Percentiles rank a stretch among this genome's conserved stretches.
These are phyloP conservation scores for Gymnobelideus leadbeateri DNA, from an alignment of 2,113 vertebrate species.

Conservation along the genomic window DNA sequence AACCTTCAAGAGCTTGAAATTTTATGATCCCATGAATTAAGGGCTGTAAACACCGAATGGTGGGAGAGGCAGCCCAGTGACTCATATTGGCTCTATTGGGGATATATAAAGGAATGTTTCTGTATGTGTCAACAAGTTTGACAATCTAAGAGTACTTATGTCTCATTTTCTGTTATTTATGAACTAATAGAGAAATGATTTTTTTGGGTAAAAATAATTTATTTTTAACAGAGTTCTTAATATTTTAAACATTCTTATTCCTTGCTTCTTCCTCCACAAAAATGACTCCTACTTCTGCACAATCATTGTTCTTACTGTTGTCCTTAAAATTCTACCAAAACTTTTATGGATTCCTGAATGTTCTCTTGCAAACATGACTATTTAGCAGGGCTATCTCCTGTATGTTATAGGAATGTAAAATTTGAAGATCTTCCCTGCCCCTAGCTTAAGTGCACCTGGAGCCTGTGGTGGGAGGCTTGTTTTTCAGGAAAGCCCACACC, in stretches of 20 bases:
- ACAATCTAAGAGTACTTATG: not conserved
- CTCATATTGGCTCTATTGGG: not conserved
- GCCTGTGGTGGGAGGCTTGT: no score
- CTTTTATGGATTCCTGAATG: not conserved
- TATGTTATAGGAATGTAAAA: no score
- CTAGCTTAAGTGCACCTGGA: no score
- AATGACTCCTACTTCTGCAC: not conserved
- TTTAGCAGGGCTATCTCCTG: not conserved
- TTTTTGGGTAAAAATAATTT: slow-evolving; percentile 3
- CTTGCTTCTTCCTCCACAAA: not conserved
- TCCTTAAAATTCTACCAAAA: not conserved
- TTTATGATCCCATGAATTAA: not conserved
- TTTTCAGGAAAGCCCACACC: no score
- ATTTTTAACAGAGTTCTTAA: not conserved
- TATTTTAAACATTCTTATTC: not conserved
- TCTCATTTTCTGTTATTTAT: slow-evolving; percentile 13
- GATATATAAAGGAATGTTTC: not conserved
- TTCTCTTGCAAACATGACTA: not conserved
- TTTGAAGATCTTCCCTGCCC: no score
- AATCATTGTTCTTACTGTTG: not conserved
- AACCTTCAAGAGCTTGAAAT: not conserved
- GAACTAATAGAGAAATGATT: not conserved
- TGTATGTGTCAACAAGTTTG: not conserved
- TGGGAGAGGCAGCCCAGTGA: not conserved
- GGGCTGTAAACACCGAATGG: not conserved